Conservation (phyloP, 1,140 invertebrate species). For the Panagrolaimus sp. region DNA sequence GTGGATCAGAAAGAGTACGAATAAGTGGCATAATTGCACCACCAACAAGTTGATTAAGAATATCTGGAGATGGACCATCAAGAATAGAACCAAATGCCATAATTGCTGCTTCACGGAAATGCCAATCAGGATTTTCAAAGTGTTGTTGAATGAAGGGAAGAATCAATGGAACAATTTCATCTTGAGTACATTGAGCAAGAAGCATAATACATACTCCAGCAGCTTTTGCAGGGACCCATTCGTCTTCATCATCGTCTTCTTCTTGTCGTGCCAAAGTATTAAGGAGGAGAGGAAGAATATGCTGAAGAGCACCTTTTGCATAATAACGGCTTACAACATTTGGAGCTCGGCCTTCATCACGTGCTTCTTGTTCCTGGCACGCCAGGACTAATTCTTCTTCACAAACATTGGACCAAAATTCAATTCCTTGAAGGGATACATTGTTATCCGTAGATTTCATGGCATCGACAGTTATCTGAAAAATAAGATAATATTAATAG, state of each 20-base stretch:
- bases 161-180: slow-evolving; percentile 88
- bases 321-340: slow-evolving; percentile 79
- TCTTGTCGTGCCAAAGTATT: slow-evolving; percentile 75
- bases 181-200: slow-evolving; percentile 89
- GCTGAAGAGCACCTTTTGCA: slow-evolving; percentile 90
- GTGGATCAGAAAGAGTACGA: slow-evolving; percentile 81
- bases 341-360: slow-evolving; percentile 82
- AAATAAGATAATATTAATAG: background rate
- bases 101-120: slow-evolving; percentile 87
- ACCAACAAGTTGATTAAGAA: slow-evolving; percentile 85
- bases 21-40: slow-evolving; percentile 92
- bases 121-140: slow-evolving; percentile 88
- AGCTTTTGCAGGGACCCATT: slow-evolving; percentile 99
- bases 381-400: slow-evolving; percentile 96
- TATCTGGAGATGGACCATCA: slow-evolving; percentile 80
- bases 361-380: slow-evolving; percentile 80
- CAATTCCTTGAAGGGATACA: slow-evolving; percentile 93
- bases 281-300: slow-evolving; percentile 85
- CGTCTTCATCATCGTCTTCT: slow-evolving; percentile 84
- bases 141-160: slow-evolving; percentile 94
- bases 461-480: slow-evolving; percentile 87
- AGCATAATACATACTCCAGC: slow-evolving; percentile 99
- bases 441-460: slow-evolving; percentile 81
- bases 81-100: slow-evolving; percentile 97
- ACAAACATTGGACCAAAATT: slow-evolving; percentile 99